Conservation (phyloP, 2,888 invertebrate species). For the Deladenus siricidicola region DNA sequence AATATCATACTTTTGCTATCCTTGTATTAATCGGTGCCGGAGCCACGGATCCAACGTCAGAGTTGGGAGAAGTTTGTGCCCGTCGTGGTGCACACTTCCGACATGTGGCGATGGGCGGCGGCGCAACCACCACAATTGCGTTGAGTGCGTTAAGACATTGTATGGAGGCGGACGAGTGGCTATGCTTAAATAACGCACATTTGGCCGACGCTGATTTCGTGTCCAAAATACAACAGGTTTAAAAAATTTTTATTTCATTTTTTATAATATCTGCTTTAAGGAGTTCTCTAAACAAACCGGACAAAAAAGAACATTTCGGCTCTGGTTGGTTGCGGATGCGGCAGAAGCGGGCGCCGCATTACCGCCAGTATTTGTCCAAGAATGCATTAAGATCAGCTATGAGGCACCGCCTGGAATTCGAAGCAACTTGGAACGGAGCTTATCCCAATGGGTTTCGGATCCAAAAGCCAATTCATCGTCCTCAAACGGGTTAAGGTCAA, state of each 20-base stretch:
- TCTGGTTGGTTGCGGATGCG: conserved; percentile 81
- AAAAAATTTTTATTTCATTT: background rate
- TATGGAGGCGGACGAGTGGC: conserved; percentile 65
- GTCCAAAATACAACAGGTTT: conserved; percentile 63
- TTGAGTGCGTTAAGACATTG: conserved; percentile 61
- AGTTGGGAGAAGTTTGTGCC: conserved; percentile 61
- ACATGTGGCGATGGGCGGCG: conserved; percentile 59
- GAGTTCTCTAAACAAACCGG: conserved; percentile 59
- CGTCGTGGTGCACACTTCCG: conserved; percentile 56
- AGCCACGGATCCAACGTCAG: conserved; percentile 78
- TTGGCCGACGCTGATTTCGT: conserved; percentile 67
- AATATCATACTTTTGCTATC: conserved; percentile 60
- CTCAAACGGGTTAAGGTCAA: conserved; percentile 48
- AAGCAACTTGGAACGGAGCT: conserved; percentile 69
- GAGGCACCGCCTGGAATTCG: conserved; percentile 66
- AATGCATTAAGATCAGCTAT: conserved; percentile 46
- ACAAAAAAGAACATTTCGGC: conserved; percentile 61
- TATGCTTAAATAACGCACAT: conserved; percentile 74
- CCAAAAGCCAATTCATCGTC: background rate
- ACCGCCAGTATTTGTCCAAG: conserved; percentile 36
- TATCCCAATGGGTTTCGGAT: conserved; percentile 60
- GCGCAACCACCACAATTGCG: conserved; percentile 57
- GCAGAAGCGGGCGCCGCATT: conserved; percentile 57
- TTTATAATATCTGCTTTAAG: conserved; percentile 35
- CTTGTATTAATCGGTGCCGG: conserved; percentile 79